Evolutionary conservation across 30 jellyfish, hydroid and myxozoan genomes (phyloP), one percentile per base, ranked within the genome.

Genomic region (Turritopsis dohrnii): DNA sequence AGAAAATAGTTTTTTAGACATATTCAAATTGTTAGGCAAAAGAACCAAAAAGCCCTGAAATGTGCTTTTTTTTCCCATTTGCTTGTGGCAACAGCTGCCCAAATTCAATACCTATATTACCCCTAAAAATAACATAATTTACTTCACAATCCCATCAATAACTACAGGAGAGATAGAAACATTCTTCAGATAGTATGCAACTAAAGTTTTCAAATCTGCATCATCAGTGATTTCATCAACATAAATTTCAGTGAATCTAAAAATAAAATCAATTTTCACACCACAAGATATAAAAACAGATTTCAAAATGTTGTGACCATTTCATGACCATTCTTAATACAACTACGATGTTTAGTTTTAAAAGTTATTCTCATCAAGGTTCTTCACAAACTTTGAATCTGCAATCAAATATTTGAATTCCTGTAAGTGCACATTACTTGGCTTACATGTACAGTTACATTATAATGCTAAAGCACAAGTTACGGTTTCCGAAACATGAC

Each of bases 171-270:
- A 86, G 28, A 94, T 72, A 75, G 79, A 89, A 74, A 84, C 79
- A 79, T 84, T 82, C 79, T 87, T 83, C 76, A 94, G 86, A 31
- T 94, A 94, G 75, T 89, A 94, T 0, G 97, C 89, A 24, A 94
- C 99, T 41, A 94, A 89, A 4, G 90, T 79, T 83, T 74, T 89
- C 83, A 94, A 84, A 74, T 94, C 99, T 18, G 96, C 76, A 3
- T 28, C 83, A 81, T 89, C 96, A 21, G 84, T 87, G 76, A 94
- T 65, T 52, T 94, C 99, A 72, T 94, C 96, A 29, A 94, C 99
- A 88, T 94, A 94, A n/a, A 94, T 89, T 85, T 94, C 99, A 20
- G 99, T 86, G 75, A 94, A 94, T 74, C 99, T 94, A 52, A 75
- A 79, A 8, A 72, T 18, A 21, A 21, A 73, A 53, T 41, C 60